Evolutionary conservation across 2,113 vertebrate genomes (phyloP).

Genomic region (Trachemys scripta): DNA sequence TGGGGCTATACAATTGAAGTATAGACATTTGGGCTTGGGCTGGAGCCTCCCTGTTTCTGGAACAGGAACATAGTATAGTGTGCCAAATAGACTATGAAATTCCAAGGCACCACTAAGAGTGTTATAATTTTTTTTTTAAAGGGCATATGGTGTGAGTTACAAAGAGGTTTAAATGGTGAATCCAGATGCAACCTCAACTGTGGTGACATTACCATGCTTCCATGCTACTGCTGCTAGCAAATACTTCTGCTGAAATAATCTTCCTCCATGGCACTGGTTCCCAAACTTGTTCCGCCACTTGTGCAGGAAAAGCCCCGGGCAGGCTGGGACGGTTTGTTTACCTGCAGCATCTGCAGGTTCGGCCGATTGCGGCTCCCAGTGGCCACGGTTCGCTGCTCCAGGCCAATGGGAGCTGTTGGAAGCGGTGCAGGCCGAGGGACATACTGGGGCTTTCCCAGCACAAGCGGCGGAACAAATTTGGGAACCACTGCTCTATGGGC

Average conservation of each 20-base stretch:
- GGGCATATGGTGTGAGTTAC: neutral
- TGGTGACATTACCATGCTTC: neutral
- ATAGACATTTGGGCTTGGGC: neutral
- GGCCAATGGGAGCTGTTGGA: too few species aligned
- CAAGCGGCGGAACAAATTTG: too few species aligned
- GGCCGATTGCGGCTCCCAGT: too few species aligned
- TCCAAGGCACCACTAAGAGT: neutral
- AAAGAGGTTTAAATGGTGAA: neutral
- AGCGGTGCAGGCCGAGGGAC: too few species aligned
- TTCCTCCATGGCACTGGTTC: neutral
- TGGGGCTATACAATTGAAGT: neutral
- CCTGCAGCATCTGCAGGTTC: too few species aligned
- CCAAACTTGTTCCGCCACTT: too few species aligned
- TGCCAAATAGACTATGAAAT: neutral
- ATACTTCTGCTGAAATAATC: neutral
- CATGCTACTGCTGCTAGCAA: neutral
- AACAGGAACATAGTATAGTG: neutral
- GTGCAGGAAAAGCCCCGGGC: too few species aligned
- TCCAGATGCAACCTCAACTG: neutral
- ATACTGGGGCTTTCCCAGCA: too few species aligned
- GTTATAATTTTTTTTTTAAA: neutral
- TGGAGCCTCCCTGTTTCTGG: neutral
- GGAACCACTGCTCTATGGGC: too few species aligned
- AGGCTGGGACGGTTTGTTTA: too few species aligned
- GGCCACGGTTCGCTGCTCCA: too few species aligned